Evolutionary conservation across 2,888 invertebrate genomes (phyloP).

Genomic region (Melieria crassipennis): DNA sequence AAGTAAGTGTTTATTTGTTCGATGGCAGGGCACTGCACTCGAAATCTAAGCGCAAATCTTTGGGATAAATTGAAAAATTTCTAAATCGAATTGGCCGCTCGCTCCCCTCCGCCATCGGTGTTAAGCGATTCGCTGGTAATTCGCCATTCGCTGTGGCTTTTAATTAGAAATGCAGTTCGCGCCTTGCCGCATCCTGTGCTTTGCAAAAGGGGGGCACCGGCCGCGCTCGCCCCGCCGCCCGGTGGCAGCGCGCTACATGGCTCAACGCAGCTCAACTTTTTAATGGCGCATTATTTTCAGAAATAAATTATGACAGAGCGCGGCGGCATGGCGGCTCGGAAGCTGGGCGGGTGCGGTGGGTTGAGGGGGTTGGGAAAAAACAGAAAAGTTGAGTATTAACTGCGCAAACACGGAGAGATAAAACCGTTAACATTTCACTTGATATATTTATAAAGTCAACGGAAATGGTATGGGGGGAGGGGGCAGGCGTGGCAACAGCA

Average conservation of each 20-base stretch:
- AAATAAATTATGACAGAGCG: slow-evolving; percentile 56
- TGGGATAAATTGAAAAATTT: neutral
- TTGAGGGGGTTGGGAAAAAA: slow-evolving; percentile 27
- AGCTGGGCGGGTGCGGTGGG: neutral
- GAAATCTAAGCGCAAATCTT: neutral
- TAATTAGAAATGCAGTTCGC: slow-evolving; percentile 28
- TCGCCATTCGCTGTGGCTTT: slow-evolving; percentile 28
- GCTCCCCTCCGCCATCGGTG: neutral
- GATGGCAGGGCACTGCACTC: neutral
- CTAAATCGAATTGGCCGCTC: neutral
- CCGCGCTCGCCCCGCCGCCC: neutral
- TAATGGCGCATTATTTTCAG: slow-evolving; percentile 58
- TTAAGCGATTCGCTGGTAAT: neutral
- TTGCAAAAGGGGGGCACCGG: neutral
- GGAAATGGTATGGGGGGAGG: slow-evolving; percentile 6
- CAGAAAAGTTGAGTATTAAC: slow-evolving; percentile 44
- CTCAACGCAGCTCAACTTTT: slow-evolving; percentile 47
- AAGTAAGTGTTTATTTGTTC: no score
- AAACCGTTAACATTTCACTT: slow-evolving; percentile 54
- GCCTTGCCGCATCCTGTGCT: slow-evolving; percentile 11
- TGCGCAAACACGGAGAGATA: slow-evolving; percentile 46
- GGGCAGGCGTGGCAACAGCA: neutral
- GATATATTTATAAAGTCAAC: slow-evolving; percentile 40
- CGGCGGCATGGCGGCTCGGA: slow-evolving; percentile 2
- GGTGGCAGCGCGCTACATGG: neutral